Conservation (phyloP, 2,888 invertebrate genomes). For the Phyto melanocephala region DNA sequence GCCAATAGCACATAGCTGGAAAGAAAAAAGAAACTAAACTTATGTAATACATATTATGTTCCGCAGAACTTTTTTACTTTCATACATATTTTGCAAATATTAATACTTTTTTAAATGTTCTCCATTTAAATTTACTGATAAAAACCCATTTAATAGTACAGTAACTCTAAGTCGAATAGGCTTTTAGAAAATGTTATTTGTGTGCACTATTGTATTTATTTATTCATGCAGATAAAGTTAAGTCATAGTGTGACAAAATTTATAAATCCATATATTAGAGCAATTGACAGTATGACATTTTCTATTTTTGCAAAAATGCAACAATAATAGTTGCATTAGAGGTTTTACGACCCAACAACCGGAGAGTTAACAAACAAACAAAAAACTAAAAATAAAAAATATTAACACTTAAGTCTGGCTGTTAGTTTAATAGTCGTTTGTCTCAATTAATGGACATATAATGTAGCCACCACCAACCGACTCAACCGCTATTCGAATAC, state of each 20-base stretch:
- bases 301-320: conserved; percentile 4
- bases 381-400: not conserved
- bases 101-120: no score
- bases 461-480: conserved; percentile 30
- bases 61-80: no score
- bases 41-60: no score
- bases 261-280: conserved; percentile 48
- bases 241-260: conserved; percentile 48
- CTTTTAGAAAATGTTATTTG: not conserved
- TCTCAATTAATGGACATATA: conserved; percentile 47
- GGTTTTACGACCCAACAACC: not conserved
- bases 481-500: conserved; percentile 29
- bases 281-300: conserved; percentile 47
- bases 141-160: not conserved
- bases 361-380: not conserved
- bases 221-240: conserved; percentile 31
- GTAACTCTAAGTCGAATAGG: not conserved
- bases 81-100: no score
- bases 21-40: no score
- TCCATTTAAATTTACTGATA: no score
- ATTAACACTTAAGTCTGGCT: conserved; percentile 30
- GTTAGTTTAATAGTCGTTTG: conserved; percentile 43
- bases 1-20: no score
- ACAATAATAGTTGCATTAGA: not conserved
- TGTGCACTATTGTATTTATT: conserved; percentile 13